Evolutionary conservation across 2,888 invertebrate genomes (phyloP).

Genomic region (Villa cingulata): DNA sequence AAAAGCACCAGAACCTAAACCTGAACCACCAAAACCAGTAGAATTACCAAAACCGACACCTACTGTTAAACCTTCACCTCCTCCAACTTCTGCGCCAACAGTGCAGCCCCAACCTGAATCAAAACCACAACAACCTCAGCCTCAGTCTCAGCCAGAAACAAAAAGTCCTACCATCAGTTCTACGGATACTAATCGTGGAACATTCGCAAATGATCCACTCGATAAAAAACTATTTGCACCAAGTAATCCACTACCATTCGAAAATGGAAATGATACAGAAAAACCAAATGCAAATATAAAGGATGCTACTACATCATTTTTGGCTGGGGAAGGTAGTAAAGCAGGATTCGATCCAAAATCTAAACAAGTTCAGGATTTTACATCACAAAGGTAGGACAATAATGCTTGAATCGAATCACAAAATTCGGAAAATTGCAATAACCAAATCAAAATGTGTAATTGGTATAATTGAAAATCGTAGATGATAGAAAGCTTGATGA

Average conservation of each 20-base stretch:
- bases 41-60: not conserved
- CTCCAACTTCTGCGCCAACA: constrained; percentile 14
- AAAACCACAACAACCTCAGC: constrained; percentile 14
- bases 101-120: constrained; percentile 7
- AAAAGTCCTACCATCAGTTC: constrained; percentile 7
- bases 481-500: no score
- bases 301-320: constrained; percentile 30
- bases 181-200: constrained; percentile 7
- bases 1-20: constrained; percentile 3
- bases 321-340: constrained; percentile 26
- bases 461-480: no score
- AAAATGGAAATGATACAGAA: constrained; percentile 20
- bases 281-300: constrained; percentile 22
- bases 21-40: constrained; percentile 2
- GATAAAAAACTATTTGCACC: constrained; percentile 24
- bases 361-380: not conserved
- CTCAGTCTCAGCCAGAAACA: constrained; percentile 15
- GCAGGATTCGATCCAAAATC: not conserved
- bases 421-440: no score
- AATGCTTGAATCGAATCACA: no score
- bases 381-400: constrained; percentile 8
- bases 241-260: constrained; percentile 18
- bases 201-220: constrained; percentile 14
- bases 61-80: constrained; percentile 21
- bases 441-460: no score